phyloP scores from a whole-genome alignment of 1,140 invertebrate species.

The Fopius arisanus region DNA sequence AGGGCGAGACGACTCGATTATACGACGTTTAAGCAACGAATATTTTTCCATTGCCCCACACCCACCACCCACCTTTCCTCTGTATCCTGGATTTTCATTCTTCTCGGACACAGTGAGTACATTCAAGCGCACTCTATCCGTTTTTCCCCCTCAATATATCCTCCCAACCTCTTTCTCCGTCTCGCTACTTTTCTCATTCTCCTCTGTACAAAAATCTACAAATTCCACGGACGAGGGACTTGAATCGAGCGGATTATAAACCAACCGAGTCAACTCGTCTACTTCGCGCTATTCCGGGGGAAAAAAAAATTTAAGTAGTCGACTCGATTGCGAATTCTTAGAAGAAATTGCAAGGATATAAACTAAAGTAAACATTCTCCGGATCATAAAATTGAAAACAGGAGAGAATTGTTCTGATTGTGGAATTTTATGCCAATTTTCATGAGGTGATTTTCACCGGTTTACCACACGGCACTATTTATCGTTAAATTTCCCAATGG shows the following conservation, averaged over 20 bases:
- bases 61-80: background rate
- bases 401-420: too few species aligned
- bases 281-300: background rate
- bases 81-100: conserved; percentile 1
- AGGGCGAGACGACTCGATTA: conserved; percentile 7
- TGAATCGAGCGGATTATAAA: background rate
- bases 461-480: too few species aligned
- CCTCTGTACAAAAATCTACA: background rate
- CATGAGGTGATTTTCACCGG: too few species aligned
- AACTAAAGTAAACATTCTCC: background rate
- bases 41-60: background rate
- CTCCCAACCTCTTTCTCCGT: background rate
- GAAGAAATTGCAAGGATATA: background rate
- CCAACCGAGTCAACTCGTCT: background rate
- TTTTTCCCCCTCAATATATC: background rate
- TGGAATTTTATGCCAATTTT: too few species aligned
- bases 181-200: background rate
- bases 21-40: conserved; percentile 2
- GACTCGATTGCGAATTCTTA: background rate
- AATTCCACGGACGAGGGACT: background rate
- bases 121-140: background rate
- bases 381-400: too few species aligned
- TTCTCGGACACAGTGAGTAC: background rate
- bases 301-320: background rate
- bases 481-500: too few species aligned